Conservation (phyloP, 2,797 vertebrate genomes). For the Meriones psammophilus region DNA sequence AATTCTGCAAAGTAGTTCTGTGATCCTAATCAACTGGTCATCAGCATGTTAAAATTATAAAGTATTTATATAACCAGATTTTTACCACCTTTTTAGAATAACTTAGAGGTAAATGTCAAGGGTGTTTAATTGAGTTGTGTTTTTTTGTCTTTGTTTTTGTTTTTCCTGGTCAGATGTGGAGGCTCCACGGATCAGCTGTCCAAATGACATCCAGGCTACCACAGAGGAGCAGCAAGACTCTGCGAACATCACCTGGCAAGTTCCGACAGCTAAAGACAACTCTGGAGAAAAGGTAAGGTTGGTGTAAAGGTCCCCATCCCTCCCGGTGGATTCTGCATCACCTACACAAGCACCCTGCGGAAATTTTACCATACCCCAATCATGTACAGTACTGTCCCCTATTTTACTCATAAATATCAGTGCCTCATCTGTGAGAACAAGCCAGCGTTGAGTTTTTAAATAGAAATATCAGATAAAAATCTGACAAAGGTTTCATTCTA, state of each 20-base stretch:
- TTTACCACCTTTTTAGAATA: background rate
- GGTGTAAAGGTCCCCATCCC: background rate
- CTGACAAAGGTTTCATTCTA: background rate
- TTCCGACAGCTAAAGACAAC: conserved; percentile 93
- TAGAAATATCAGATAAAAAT: conserved; percentile 20
- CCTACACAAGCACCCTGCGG: background rate
- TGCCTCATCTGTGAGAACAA: background rate
- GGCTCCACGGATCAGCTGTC: conserved; percentile 94
- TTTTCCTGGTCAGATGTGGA: conserved; percentile 91
- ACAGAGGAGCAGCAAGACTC: conserved; percentile 94
- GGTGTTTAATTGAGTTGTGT: background rate
- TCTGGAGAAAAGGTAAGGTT: conserved; percentile 94
- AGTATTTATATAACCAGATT: background rate
- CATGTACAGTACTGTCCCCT: too few species aligned
- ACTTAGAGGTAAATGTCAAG: background rate
- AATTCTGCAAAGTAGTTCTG: background rate
- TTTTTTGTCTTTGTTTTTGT: conserved; percentile 81
- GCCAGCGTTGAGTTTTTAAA: background rate
- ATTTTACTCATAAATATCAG: background rate
- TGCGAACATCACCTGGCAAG: conserved; percentile 93
- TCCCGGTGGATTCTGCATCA: conserved; percentile 19
- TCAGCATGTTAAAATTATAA: background rate
- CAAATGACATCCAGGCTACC: conserved; percentile 91
- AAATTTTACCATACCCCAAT: background rate
- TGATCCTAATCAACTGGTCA: background rate